Evolutionary conservation across 2,113 vertebrate species (phyloP).

Genomic region (Passer montanus): DNA sequence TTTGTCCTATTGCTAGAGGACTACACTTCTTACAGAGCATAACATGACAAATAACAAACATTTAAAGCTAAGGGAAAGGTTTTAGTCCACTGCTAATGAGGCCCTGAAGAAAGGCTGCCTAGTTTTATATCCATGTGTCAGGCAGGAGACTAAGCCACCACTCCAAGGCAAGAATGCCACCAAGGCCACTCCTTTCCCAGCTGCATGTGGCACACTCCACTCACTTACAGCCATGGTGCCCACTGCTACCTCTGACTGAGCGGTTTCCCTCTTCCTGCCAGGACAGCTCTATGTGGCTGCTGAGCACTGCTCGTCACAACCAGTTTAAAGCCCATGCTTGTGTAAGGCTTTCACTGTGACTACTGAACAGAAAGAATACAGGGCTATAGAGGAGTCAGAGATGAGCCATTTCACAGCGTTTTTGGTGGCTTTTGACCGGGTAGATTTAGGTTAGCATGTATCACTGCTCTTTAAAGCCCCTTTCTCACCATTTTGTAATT

Average conservation of each 20-base stretch:
- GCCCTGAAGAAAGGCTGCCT: not conserved
- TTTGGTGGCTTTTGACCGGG: not conserved
- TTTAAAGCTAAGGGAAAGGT: not conserved
- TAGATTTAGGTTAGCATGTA: not conserved
- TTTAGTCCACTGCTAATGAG: not conserved
- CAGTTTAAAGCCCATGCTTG: not conserved
- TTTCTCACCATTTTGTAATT: not conserved
- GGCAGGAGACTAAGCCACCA: not conserved
- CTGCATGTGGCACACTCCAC: fast-evolving
- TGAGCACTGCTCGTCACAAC: not conserved
- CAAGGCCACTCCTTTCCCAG: not conserved
- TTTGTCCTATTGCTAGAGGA: not conserved
- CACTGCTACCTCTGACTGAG: fast-evolving
- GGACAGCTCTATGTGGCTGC: not conserved
- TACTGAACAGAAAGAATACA: not conserved
- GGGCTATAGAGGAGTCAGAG: not conserved
- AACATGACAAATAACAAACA: not conserved
- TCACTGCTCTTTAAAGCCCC: not conserved
- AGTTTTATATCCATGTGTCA: not conserved
- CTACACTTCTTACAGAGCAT: not conserved
- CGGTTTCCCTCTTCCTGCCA: not conserved
- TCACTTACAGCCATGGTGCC: fast-evolving
- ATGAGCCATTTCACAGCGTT: not conserved
- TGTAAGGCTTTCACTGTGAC: not conserved
- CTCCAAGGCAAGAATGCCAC: not conserved